phyloP scores from a whole-genome alignment of 2,113 vertebrate species.

The Solea senegalensis region DNA sequence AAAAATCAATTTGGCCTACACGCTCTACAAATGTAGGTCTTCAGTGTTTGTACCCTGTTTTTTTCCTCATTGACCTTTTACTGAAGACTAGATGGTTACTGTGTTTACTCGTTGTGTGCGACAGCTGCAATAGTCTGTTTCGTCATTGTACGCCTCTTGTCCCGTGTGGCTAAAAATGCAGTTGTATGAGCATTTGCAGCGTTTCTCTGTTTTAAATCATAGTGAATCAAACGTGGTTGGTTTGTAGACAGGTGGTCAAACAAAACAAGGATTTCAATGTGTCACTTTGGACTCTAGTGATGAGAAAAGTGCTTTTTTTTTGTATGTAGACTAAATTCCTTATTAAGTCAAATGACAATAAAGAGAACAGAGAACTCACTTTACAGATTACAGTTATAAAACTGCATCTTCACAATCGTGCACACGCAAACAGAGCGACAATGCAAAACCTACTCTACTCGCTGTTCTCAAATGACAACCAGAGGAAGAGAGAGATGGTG shows the following conservation, averaged over 20 bases:
- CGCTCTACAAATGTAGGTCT: too few relatives aligned
- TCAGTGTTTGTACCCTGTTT: too few relatives aligned
- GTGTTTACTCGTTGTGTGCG: too few relatives aligned
- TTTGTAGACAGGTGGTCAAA: neutral
- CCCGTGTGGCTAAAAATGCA: too few relatives aligned
- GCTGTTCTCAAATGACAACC: constrained; percentile 25
- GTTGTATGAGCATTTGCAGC: too few relatives aligned
- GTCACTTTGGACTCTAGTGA: neutral
- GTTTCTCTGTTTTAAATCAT: neutral
- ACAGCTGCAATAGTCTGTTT: neutral
- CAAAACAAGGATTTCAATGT: neutral
- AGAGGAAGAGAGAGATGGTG: constrained; percentile 15
- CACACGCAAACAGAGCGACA: constrained; percentile 4
- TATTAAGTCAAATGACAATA: neutral
- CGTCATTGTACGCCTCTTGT: neutral
- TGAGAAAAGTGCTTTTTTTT: neutral
- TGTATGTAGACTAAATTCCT: neutral
- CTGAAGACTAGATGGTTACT: too few relatives aligned
- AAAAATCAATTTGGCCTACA: too few relatives aligned
- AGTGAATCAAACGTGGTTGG: neutral
- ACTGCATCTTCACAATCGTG: constrained; percentile 13
- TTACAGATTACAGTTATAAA: constrained; percentile 4
- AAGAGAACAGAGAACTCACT: too few relatives aligned
- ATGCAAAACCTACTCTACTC: constrained; percentile 6
- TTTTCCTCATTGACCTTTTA: too few relatives aligned